Evolutionary conservation across 2,888 invertebrate genomes (phyloP).

Genomic region (Lydus trimaculatus): DNA sequence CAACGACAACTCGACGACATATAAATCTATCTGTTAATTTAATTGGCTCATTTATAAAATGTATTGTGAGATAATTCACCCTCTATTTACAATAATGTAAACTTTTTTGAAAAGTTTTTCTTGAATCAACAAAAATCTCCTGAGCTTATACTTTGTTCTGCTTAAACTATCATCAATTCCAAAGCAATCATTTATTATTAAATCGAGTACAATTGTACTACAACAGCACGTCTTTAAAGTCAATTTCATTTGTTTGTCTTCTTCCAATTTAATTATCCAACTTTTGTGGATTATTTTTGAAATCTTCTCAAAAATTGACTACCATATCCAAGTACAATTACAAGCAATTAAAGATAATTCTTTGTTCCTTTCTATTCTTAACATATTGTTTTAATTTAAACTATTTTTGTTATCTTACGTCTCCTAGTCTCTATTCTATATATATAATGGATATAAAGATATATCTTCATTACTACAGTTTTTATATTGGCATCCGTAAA

Average conservation of each 20-base stretch:
- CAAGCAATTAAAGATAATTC: not conserved
- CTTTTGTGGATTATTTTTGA: not conserved
- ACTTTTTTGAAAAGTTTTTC: too few species aligned
- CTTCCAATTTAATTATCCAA: not conserved
- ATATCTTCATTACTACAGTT: not conserved
- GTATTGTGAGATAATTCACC: too few species aligned
- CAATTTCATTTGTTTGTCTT: not conserved
- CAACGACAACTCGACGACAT: not conserved
- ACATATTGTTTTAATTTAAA: not conserved
- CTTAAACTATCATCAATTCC: too few species aligned
- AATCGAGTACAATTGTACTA: too few species aligned
- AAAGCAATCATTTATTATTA: too few species aligned
- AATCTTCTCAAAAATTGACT: not conserved
- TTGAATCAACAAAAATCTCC: too few species aligned
- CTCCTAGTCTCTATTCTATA: not conserved
- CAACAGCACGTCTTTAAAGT: too few species aligned
- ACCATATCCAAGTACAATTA: not conserved
- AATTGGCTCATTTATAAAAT: not conserved
- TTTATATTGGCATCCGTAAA: not conserved
- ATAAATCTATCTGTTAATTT: not conserved
- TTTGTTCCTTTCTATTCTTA: not conserved
- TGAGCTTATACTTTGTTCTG: too few species aligned
- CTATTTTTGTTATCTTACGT: not conserved
- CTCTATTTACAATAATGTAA: too few species aligned
- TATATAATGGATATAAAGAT: too few species aligned